Evolutionary conservation across 2,113 vertebrate genomes (phyloP), one percentile per base, ranked within the genome.

Genomic region (Pachypanchax playfairii): DNA sequence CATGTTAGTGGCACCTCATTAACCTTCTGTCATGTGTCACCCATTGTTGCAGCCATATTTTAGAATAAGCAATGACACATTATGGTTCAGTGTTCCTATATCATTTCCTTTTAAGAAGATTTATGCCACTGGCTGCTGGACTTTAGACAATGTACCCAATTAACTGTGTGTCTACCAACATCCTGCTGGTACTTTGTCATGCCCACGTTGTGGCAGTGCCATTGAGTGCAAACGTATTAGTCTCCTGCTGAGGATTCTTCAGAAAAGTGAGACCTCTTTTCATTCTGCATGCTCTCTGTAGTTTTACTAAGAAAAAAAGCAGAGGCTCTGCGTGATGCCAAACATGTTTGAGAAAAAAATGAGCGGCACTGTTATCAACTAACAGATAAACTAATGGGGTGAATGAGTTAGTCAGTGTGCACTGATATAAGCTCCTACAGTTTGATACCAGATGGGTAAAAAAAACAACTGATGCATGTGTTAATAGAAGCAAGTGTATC

Each of bases 91-190:
- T 62, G 50, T 51, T 18, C 36, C 51, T 77, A 65, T n/a, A 81
- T 82, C 59, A 70, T 65, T 76, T 79, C 77, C 79, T 6, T 51
- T 75, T 53, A 81, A 82, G 49, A 29, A 35, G 15, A 21, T 61
- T 65, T 67, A 50, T 55, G 39, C 55, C n/a, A 58, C 47, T 50
- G 60, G 64, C 64, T 59, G 33, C 26, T 51, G 58, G 33, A 76
- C 79, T 81, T 79, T 51, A 71, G 65, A 77, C 73, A 86, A 85
- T 89, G 88, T 90, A 80, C 90, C 85, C 88, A 91, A 90, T 93
- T 90, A 91, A 36, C 60, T 4, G 4, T 31, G 47, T 69, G 57
- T 75, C 77, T 68, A 28, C 73, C 68, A 61, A 48, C 6, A 60
- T 73, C 79, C 71, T 50, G 38, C 80, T 62, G 79, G 24, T 39